Evolutionary conservation across 2,113 vertebrate genomes (phyloP).

Genomic region (Rana temporaria): DNA sequence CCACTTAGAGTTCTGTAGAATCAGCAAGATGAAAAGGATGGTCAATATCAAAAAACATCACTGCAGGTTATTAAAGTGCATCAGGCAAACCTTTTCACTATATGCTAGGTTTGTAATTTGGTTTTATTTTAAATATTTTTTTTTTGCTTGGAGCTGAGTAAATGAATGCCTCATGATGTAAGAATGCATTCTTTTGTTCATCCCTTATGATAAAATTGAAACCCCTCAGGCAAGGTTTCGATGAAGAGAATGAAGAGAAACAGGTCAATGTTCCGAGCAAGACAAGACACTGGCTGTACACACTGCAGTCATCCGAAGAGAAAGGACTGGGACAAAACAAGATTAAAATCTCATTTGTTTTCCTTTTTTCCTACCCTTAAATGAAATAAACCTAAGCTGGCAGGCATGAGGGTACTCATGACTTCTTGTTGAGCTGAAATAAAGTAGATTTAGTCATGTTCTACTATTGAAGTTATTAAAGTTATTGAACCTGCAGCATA

Average conservation of each 20-base stretch:
- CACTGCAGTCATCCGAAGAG: slow-evolving; percentile 21
- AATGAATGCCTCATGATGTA: slow-evolving; percentile 59
- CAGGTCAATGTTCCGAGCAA: slow-evolving; percentile 32
- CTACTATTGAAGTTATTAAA: neutral
- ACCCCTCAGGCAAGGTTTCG: slow-evolving; percentile 15
- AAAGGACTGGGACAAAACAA: slow-evolving; percentile 1
- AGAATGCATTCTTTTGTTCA: slow-evolving; percentile 46
- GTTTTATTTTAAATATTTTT: neutral
- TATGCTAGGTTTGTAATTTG: neutral
- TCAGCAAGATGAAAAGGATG: slow-evolving; percentile 63
- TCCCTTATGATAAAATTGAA: slow-evolving; percentile 41
- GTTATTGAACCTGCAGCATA: too few relatives aligned
- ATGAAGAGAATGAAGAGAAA: slow-evolving; percentile 18
- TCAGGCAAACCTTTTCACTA: slow-evolving; percentile 60
- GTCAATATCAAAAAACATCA: slow-evolving; percentile 61
- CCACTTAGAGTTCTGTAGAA: slow-evolving; percentile 71
- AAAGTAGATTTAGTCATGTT: neutral
- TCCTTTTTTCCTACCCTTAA: slow-evolving; percentile 6
- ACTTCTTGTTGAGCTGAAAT: neutral
- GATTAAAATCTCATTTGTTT: slow-evolving; percentile 29
- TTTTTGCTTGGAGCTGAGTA: slow-evolving; percentile 54
- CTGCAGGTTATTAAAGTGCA: slow-evolving; percentile 61
- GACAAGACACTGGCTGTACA: slow-evolving; percentile 13
- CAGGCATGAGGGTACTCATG: neutral
- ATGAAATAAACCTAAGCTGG: slow-evolving; percentile 9